Evolutionary conservation across 2,888 invertebrate species (phyloP), one percentile per base, ranked within the genome.

Genomic region (Sussaba pulchella): DNA sequence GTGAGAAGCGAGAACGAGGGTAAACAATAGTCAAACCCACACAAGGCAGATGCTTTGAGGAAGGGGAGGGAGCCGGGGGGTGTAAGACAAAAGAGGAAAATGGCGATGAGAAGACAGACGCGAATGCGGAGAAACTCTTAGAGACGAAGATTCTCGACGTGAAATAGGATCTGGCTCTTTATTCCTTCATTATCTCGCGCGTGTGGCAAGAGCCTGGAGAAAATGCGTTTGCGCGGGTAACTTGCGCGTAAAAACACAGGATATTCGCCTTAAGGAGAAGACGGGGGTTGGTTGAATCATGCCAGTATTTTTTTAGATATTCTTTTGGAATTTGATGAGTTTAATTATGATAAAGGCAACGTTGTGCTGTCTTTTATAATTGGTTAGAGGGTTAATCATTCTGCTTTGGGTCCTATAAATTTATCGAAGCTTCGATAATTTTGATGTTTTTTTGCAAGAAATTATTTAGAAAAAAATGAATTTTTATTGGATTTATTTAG

Each of bases 121-220:
- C 61, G 31, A 45, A 66, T 70, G 24, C n/a, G 14, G 36, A 45
- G 9, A 36, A 66, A 63, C 59, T 71, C 12, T n/a, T 14, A 39
- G 50, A 17, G 50, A 26, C 21, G n/a, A 24, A 24, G 57, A 47
- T 9, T n/a, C 10, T 41, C 50, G 41, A 43, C 52, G 61, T 64
- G 24, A 67, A 75, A 75, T 75, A 69, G 50, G 31, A 67, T 52
- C 26, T 61, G 67, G 10, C 61, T 52, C 57, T 21, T 74, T 78
- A 61, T 47, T 73, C 69, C 67, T 73, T 78, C 73, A 74, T 69
- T 78, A 74, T 69, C 67, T 69, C 45, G 9, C 54, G 17, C 67
- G 36, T 59, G 64, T 54, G 41, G 57, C 31, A 43, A 47, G 39
- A 63, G 31, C 52, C 17, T 6, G 67, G 21, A 61, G 47, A 63